phyloP scores from a whole-genome alignment of 1,140 invertebrate species.

The Drosophila nebulosa region DNA sequence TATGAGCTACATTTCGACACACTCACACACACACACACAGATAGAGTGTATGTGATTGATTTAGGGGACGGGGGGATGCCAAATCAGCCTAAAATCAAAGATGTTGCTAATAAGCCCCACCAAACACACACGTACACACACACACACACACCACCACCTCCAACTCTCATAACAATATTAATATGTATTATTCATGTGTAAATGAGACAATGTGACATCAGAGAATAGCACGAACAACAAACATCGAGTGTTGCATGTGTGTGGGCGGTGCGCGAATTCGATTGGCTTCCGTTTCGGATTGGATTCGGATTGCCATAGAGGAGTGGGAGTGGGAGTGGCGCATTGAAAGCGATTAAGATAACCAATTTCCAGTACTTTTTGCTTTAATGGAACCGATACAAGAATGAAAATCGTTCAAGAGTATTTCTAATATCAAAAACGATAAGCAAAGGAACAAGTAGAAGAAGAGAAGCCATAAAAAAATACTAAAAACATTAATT shows the following conservation, averaged over 20 bases:
- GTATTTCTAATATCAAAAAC: neutral
- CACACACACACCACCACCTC: neutral
- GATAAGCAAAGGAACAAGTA: slow-evolving; percentile 14
- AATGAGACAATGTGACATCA: slow-evolving; percentile 21
- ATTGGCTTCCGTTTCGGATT: no score
- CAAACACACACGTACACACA: neutral
- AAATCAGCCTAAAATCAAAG: slow-evolving; percentile 29
- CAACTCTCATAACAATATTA: slow-evolving; percentile 20
- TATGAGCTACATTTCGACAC: neutral
- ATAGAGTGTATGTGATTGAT: neutral
- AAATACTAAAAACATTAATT: slow-evolving; percentile 62
- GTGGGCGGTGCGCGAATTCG: neutral
- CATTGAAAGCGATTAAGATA: slow-evolving; percentile 66
- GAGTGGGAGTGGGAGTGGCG: slow-evolving; percentile 1
- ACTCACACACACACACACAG: neutral
- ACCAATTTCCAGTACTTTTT: slow-evolving; percentile 57
- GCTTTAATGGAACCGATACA: slow-evolving; percentile 11
- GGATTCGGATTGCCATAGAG: neutral
- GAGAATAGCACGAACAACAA: slow-evolving; percentile 19
- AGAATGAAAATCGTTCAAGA: neutral
- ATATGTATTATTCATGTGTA: slow-evolving; percentile 59
- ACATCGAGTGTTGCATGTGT: neutral
- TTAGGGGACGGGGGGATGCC: neutral
- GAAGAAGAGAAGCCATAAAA: slow-evolving; percentile 54
- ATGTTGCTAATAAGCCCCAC: slow-evolving; percentile 37